Evolutionary conservation across 2,797 vertebrate genomes (phyloP), one percentile per base, ranked within the genome.

Genomic region (Acanthis flammea): DNA sequence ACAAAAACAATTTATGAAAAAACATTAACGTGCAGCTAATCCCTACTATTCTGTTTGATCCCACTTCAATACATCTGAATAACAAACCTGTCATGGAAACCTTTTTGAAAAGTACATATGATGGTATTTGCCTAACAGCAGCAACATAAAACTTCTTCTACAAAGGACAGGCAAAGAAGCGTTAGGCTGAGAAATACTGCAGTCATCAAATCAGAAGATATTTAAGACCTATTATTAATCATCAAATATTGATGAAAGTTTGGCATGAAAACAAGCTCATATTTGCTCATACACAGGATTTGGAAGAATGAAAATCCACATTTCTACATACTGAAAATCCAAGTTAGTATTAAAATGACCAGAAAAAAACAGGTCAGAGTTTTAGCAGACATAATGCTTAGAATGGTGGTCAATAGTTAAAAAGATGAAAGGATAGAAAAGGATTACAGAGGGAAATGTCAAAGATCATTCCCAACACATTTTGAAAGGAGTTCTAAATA

Each of bases 401-500:
- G 47, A 84, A 88, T 70, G 12, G 15, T 1, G 1, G 31, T 50
- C 30, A 81, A 74, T 7, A 61, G 44, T 55, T 54, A 65, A 72
- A 87, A 77, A 77, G 44, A 73, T 62, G 14, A 92, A 91, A 81
- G 23, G 12, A 72, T 4, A 47, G 14, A 66, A 72, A 78, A 78
- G 10, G 14, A 82, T 91, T 73, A 85, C 24, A 58, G 14, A 70
- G 41, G 44, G 10, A 78, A 94, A 92, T 88, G 45, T 17, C 51
- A 73, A 86, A 66, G 51, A 86, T 78, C 41, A 78, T 62, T 81
- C 24, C 37, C 94, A 92, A 93, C n/a, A 65, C 35, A 57, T 72
- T 91, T 63, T 86, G 48, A 90, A 73, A 92, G 48, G 62, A 88
- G 81, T 92, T 92, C 48, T 75, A 92, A 79, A 76, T 45, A 84